Evolutionary conservation across 2,113 vertebrate species (phyloP).

Genomic region (Mystacornis crossleyi): DNA sequence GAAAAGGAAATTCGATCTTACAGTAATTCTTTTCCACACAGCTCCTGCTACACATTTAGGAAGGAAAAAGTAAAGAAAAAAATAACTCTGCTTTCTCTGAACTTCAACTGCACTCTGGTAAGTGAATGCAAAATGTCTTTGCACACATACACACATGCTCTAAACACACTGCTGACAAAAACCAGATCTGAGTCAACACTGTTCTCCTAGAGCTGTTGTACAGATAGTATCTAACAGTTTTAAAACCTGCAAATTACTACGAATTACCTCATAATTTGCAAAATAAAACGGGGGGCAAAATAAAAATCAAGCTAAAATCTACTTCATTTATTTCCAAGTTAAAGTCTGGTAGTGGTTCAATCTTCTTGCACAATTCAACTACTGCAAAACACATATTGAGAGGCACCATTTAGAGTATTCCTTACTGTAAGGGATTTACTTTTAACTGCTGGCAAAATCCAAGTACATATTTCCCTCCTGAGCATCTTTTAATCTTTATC

Average conservation of each 20-base stretch:
- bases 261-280: neutral
- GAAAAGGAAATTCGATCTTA: neutral
- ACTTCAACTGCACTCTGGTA: neutral
- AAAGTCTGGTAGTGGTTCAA: neutral
- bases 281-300: neutral
- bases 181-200: neutral
- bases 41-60: neutral
- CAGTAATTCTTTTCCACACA: neutral
- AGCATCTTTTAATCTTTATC: neutral
- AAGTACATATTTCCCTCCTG: neutral
- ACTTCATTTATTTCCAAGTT: neutral
- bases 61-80: neutral
- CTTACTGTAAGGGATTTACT: neutral
- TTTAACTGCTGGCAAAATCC: slow-evolving; percentile 1
- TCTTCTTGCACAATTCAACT: neutral
- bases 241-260: neutral
- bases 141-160: neutral
- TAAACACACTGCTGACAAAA: neutral
- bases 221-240: neutral
- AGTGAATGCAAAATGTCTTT: neutral
- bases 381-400: neutral
- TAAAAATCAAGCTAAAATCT: neutral
- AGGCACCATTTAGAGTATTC: neutral
- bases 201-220: neutral
- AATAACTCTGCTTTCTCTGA: neutral